Evolutionary conservation across 1,140 invertebrate genomes (phyloP).

Genomic region (Bursaphelenchus mucronatus): DNA sequence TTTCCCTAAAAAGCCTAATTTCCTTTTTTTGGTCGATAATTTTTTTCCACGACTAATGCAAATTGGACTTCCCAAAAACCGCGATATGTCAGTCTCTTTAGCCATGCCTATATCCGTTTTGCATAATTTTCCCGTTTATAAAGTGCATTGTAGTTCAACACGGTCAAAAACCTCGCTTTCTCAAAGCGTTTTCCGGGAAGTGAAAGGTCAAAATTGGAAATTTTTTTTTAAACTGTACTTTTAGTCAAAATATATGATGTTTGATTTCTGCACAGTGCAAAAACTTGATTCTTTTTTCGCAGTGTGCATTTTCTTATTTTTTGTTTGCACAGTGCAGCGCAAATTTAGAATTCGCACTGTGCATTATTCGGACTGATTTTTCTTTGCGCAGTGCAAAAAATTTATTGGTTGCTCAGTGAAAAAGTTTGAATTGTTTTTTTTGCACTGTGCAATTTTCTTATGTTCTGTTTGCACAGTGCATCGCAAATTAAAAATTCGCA

Average conservation of each 20-base stretch:
- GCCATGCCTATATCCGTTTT: constrained; percentile 8
- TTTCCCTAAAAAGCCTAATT: background rate
- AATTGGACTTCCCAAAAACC: constrained; percentile 4
- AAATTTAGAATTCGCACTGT: no score
- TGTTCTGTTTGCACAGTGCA: no score
- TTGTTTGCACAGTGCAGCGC: no score
- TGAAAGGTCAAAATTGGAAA: background rate
- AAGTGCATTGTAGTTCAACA: background rate
- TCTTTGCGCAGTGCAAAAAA: no score
- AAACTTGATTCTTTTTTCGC: no score
- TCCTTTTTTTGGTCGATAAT: constrained; percentile 9
- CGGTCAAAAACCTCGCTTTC: background rate
- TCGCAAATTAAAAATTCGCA: no score
- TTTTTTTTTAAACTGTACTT: background rate
- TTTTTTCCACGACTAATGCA: background rate
- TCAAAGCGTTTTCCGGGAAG: background rate
- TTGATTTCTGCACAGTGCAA: no score
- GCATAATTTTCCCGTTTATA: background rate
- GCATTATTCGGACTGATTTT: no score
- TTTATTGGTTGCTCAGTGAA: no score
- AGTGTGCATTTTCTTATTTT: no score
- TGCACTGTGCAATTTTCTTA: no score
- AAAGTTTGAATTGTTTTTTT: no score
- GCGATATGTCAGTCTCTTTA: constrained; percentile 1
- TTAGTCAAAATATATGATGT: background rate